These are phyloP conservation scores for Pseudopodoces humilis DNA, from an alignment of 2,113 vertebrate genomes.

Conservation along the genomic window DNA sequence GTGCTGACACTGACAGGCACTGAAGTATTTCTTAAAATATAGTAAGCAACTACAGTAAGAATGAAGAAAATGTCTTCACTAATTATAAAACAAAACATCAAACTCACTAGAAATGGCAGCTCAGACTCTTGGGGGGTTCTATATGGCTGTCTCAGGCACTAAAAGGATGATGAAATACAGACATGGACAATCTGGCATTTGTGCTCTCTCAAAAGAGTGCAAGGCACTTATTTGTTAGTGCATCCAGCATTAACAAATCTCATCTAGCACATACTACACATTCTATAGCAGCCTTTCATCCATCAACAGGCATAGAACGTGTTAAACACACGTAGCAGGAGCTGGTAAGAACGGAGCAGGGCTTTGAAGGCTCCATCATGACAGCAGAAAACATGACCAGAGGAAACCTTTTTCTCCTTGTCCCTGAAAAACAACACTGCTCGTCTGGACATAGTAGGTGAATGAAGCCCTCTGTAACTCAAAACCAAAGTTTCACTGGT, in stretches of 20 bases:
- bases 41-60: background rate
- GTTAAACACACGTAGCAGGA: background rate
- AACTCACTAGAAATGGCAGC: background rate
- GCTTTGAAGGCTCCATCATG: background rate
- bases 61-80: background rate
- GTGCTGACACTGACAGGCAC: background rate
- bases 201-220: background rate
- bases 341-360: background rate
- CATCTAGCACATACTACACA: background rate
- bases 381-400: background rate
- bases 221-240: background rate
- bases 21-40: background rate
- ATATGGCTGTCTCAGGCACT: background rate
- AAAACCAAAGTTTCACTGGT: background rate
- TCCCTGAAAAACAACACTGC: background rate
- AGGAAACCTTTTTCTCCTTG: background rate
- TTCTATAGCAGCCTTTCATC: background rate
- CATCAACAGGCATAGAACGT: background rate
- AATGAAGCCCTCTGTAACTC: background rate
- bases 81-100: background rate
- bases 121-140: background rate
- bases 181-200: background rate
- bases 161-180: background rate
- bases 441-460: background rate
- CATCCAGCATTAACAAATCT: background rate